Percentiles rank a stretch among this genome's conserved stretches.
Conservation (phyloP, 64 coral and sea anemone genomes). For the Montipora cactus region DNA sequence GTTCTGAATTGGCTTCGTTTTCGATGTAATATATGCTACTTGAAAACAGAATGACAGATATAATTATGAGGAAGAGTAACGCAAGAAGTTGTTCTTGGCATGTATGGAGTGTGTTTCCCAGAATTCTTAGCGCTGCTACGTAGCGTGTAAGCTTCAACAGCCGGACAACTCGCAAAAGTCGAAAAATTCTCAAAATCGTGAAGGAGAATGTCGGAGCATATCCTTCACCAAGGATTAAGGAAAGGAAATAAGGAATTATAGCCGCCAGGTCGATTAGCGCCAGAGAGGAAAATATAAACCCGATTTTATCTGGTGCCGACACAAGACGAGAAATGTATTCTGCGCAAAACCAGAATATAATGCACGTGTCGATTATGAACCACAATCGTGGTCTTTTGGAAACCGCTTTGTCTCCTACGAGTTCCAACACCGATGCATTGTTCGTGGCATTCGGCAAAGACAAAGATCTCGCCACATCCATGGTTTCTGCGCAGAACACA, state of each 20-base stretch:
- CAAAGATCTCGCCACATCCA: neutral
- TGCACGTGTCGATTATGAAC: slow-evolving; percentile 83
- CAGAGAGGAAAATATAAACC: slow-evolving; percentile 67
- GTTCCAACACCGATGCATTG: neutral
- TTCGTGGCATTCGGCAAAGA: slow-evolving; percentile 4
- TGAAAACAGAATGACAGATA: slow-evolving; percentile 78
- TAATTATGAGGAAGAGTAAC: slow-evolving; percentile 59
- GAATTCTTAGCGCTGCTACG: slow-evolving; percentile 70
- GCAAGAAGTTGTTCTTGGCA: slow-evolving; percentile 75
- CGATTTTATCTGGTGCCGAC: slow-evolving; percentile 43
- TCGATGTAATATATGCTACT: slow-evolving; percentile 76
- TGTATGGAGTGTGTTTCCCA: slow-evolving; percentile 73
- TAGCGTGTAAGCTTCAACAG: slow-evolving; percentile 89
- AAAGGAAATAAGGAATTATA: slow-evolving; percentile 84
- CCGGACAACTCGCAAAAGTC: slow-evolving; percentile 77
- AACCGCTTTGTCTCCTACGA: neutral
- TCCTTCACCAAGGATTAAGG: neutral
- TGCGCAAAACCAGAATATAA: slow-evolving; percentile 75
- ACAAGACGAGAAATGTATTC: slow-evolving; percentile 66
- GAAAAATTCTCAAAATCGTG: slow-evolving; percentile 68
- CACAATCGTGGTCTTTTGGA: slow-evolving; percentile 48
- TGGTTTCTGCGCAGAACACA: slow-evolving; percentile 80
- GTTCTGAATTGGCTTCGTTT: slow-evolving; percentile 30
- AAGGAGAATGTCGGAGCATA: slow-evolving; percentile 71
- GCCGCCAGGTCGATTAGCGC: slow-evolving; percentile 78